A percentile compares a stretch with the other conserved stretches of the same genome.
Conservation (phyloP, 1,140 invertebrate species). For the Drosophila elegans region DNA sequence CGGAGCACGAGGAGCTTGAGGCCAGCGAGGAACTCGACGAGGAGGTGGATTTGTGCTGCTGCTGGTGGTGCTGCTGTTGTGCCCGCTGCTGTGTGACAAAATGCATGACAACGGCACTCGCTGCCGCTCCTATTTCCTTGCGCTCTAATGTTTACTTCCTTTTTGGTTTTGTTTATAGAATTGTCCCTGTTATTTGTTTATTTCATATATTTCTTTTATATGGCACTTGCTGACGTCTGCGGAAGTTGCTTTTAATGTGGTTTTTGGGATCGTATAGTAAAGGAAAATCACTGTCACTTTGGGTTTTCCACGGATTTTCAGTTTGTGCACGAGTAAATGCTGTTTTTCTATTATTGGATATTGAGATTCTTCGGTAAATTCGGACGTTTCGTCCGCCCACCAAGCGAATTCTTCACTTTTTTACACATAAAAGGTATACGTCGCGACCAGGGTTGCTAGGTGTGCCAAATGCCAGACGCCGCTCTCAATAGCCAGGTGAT, state of each 20-base stretch:
- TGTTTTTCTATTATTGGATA: constrained; percentile 24
- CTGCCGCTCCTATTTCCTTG: constrained; percentile 23
- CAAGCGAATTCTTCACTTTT: constrained; percentile 40
- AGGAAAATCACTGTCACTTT: constrained; percentile 37
- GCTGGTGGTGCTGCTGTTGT: constrained; percentile 43
- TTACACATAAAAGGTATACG: constrained; percentile 65
- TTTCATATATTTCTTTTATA: constrained; percentile 31
- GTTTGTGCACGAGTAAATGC: constrained; percentile 40
- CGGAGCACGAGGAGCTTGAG: constrained; percentile 37
- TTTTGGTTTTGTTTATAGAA: constrained; percentile 13
- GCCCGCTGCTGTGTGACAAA: constrained; percentile 77
- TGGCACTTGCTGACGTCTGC: constrained; percentile 60
- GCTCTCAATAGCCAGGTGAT: background rate
- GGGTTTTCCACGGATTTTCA: background rate
- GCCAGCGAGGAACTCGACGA: constrained; percentile 61
- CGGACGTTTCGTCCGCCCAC: constrained; percentile 29
- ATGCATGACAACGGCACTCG: constrained; percentile 73
- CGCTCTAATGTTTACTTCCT: constrained; percentile 15
- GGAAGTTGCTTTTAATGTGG: constrained; percentile 59
- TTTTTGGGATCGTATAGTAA: constrained; percentile 57
- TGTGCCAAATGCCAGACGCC: constrained; percentile 1
- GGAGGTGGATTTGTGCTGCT: constrained; percentile 42
- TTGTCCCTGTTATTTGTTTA: constrained; percentile 27
- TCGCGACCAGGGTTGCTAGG: constrained; percentile 48
- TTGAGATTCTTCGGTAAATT: constrained; percentile 70